Evolutionary conservation across 2,113 vertebrate genomes (phyloP).

Genomic region (Euleptes europaea): DNA sequence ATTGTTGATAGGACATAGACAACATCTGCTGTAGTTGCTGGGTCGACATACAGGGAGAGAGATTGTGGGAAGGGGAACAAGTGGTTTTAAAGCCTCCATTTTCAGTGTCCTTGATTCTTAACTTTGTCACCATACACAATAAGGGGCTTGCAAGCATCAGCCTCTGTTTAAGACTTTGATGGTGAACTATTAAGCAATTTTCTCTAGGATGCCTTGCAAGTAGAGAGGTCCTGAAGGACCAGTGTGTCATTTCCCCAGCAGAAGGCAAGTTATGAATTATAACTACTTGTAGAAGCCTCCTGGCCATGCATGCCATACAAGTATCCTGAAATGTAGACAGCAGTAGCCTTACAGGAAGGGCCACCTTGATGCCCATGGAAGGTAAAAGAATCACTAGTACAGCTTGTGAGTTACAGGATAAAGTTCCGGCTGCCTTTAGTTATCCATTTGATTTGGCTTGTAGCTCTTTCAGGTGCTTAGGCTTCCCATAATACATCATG

Average conservation of each 20-base stretch:
- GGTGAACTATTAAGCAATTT: background rate
- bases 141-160: background rate
- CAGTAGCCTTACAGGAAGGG: background rate
- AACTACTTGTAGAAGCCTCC: background rate
- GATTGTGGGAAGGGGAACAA: background rate
- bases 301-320: background rate
- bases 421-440: background rate
- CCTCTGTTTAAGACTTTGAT: background rate
- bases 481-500: constrained; percentile 74
- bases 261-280: background rate
- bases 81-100: background rate
- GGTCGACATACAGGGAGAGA: background rate
- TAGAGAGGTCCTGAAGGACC: background rate
- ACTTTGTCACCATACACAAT: background rate
- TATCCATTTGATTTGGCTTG: constrained; percentile 29
- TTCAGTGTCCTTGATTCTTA: background rate
- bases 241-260: background rate
- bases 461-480: constrained; percentile 16
- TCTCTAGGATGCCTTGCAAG: background rate
- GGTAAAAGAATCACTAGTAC: background rate
- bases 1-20: background rate
- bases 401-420: background rate
- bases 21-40: background rate
- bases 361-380: background rate
- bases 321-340: background rate